Evolutionary conservation across 2,797 vertebrate species (phyloP).

Genomic region (Microhierax caerulescens): DNA sequence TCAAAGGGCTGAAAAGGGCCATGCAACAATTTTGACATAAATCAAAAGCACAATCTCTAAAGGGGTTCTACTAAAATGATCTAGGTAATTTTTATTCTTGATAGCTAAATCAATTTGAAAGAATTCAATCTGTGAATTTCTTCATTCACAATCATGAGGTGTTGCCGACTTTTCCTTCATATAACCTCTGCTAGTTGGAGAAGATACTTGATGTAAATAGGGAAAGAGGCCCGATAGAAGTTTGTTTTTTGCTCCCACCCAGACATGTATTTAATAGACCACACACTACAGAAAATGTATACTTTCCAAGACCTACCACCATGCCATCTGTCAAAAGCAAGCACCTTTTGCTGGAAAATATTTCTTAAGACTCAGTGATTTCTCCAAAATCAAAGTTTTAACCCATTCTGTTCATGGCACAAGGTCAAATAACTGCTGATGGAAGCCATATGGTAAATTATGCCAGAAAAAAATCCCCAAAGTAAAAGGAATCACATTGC

Average conservation of each 20-base stretch:
- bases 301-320: background rate
- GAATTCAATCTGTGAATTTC: background rate
- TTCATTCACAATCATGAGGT: background rate
- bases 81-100: background rate
- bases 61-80: background rate
- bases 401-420: background rate
- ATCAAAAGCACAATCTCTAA: background rate
- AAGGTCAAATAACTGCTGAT: background rate
- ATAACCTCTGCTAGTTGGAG: background rate
- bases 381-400: background rate
- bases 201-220: background rate
- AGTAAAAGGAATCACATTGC: background rate
- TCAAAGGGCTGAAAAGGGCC: background rate
- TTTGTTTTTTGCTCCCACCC: background rate
- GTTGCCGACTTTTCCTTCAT: background rate
- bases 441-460: background rate
- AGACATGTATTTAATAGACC: background rate
- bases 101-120: background rate
- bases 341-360: background rate
- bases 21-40: background rate
- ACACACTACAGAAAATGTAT: background rate
- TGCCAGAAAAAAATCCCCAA: background rate
- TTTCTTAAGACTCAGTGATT: background rate
- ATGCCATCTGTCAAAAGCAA: background rate
- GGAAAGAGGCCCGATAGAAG: background rate